Conservation (phyloP, 2,797 vertebrate genomes). For the Synaphobranchus kaupii region DNA sequence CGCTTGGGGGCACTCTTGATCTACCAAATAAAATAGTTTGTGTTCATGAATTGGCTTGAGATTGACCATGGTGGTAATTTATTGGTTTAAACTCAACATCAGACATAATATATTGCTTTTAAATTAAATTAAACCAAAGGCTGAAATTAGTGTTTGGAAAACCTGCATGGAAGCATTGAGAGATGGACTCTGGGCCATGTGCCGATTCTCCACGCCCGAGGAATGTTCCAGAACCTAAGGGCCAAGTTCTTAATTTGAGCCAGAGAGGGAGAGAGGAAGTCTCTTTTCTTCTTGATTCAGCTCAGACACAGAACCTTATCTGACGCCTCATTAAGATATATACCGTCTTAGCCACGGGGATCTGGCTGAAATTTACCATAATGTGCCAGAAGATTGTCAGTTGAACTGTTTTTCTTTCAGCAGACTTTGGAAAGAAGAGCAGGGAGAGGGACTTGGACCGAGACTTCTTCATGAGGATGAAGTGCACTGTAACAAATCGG, state of each 20-base stretch:
- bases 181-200: constrained; percentile 2
- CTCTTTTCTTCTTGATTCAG: not conserved
- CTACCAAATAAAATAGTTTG: too few relatives aligned
- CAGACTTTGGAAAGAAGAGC: constrained; percentile 83
- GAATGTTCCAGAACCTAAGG: constrained; percentile 6
- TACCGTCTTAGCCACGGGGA: not conserved
- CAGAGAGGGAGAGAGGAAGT: not conserved
- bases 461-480: constrained; percentile 99
- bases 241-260: constrained; percentile 5
- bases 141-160: not conserved
- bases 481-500: constrained; percentile 96
- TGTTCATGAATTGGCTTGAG: not conserved
- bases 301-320: not conserved
- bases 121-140: not conserved
- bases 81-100: not conserved
- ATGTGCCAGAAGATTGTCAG: not conserved
- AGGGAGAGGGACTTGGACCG: constrained; percentile 87
- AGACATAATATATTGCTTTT: not conserved
- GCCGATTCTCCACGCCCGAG: not conserved
- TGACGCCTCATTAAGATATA: not conserved
- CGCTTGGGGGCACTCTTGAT: too few relatives aligned
- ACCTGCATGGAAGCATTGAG: not conserved
- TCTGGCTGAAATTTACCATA: not conserved
- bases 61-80: not conserved
- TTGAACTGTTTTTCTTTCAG: constrained; percentile 24